phyloP scores from a whole-genome alignment of 2,888 invertebrate genomes.

The Melitaea athalia region DNA sequence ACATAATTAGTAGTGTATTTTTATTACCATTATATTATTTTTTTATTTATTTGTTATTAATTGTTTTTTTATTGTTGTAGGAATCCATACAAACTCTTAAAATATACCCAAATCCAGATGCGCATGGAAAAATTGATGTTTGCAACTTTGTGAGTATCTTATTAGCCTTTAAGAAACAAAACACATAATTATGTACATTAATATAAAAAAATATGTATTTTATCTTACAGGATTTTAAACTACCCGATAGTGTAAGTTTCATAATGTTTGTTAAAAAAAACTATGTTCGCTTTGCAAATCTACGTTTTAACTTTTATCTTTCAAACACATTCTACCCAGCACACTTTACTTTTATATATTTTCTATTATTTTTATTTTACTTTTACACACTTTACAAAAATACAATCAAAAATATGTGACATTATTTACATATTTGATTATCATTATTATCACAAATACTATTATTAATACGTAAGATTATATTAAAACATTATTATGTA shows the following conservation, averaged over 20 bases:
- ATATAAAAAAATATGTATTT: constrained; percentile 18
- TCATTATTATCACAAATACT: no score
- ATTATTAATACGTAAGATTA: not conserved
- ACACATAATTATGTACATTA: not conserved
- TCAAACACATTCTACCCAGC: not conserved
- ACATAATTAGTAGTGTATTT: no score
- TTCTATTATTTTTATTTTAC: not conserved
- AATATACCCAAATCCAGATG: constrained; percentile 47
- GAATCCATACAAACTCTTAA: constrained; percentile 55
- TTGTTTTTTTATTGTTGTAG: constrained; percentile 54
- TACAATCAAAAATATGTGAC: no score
- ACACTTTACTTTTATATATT: constrained; percentile 5
- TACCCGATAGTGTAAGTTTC: constrained; percentile 64
- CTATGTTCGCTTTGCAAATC: constrained; percentile 23
- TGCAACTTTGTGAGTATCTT: constrained; percentile 54
- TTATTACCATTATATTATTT: no score
- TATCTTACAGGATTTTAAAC: constrained; percentile 58
- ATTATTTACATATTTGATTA: no score
- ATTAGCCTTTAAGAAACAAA: not conserved
- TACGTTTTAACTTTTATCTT: not conserved
- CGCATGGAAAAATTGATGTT: constrained; percentile 33
- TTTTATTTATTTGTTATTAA: not conserved
- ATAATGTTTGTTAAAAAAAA: constrained; percentile 29
- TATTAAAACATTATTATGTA: not conserved
- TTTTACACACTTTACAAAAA: no score